Conservation (phyloP, 2,797 vertebrate genomes). For the Meriones psammophilus region DNA sequence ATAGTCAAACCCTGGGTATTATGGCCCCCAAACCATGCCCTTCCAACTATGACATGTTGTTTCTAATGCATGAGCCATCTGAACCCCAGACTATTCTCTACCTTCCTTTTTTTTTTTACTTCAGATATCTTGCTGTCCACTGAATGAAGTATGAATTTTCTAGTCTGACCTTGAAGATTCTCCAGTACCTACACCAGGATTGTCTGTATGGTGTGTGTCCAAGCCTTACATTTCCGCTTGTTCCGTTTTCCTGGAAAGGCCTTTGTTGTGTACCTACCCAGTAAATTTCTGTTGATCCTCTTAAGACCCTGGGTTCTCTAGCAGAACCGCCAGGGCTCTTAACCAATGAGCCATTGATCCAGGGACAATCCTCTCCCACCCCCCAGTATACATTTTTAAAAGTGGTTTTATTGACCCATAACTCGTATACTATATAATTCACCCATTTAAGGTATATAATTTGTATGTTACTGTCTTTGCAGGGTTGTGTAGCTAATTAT, state of each 20-base stretch:
- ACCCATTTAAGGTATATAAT: slow-evolving; percentile 8
- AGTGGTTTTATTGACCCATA: slow-evolving; percentile 40
- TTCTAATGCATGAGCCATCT: neutral
- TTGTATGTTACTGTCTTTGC: slow-evolving; percentile 29
- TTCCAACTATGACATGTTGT: slow-evolving; percentile 17
- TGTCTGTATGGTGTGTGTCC: neutral
- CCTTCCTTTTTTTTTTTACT: slow-evolving; percentile 16
- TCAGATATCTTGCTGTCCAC: slow-evolving; percentile 26
- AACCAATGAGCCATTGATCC: neutral
- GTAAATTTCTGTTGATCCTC: slow-evolving; percentile 46
- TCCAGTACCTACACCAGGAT: neutral
- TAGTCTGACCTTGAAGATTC: slow-evolving; percentile 7
- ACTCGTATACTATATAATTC: slow-evolving; percentile 4
- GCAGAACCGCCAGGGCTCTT: neutral
- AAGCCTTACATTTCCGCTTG: slow-evolving; percentile 1
- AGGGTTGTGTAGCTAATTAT: neutral
- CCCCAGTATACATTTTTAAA: neutral
- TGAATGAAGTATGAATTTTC: slow-evolving; percentile 21
- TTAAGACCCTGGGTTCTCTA: neutral
- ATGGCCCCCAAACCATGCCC: slow-evolving; percentile 2
- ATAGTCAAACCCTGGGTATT: slow-evolving; percentile 60
- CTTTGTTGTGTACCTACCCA: slow-evolving; percentile 42
- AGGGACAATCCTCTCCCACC: neutral
- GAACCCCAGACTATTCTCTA: neutral
- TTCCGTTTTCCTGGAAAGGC: neutral